Conservation (phyloP, 1,140 invertebrate species). For the Sinella curviseta region DNA sequence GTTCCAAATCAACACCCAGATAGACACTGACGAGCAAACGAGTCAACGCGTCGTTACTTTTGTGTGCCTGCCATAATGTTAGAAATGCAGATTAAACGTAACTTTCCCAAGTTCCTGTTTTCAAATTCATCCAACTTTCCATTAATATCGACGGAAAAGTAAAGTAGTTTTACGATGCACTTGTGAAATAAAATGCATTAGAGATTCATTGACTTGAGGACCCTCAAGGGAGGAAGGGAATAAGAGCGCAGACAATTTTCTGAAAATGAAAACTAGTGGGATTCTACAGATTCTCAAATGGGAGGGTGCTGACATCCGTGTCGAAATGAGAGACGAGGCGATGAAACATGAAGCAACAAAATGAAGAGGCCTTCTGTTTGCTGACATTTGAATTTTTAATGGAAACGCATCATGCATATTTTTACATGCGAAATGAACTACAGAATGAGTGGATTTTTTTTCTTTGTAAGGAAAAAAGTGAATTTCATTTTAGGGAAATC, state of each 20-base stretch:
- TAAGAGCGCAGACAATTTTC: background rate
- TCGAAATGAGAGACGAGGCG: background rate
- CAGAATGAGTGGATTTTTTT: background rate
- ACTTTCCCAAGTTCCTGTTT: too few relatives aligned
- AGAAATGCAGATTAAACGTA: too few relatives aligned
- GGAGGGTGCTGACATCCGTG: background rate
- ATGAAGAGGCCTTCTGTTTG: background rate
- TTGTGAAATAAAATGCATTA: background rate
- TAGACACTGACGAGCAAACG: too few relatives aligned
- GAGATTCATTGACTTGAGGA: background rate
- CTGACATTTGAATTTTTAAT: slow-evolving; percentile 17
- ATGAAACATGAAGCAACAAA: background rate
- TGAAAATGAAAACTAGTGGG: background rate
- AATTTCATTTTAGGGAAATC: background rate
- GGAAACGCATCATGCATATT: background rate
- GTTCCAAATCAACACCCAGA: too few relatives aligned
- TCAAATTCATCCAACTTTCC: background rate
- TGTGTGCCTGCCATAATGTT: too few relatives aligned
- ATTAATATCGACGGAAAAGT: background rate
- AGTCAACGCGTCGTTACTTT: too few relatives aligned
- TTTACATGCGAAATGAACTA: background rate
- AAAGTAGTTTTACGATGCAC: background rate
- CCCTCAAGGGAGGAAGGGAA: background rate
- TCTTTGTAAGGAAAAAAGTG: background rate
- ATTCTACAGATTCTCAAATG: background rate